Evolutionary conservation across 2,888 invertebrate species (phyloP), one percentile per base, ranked within the genome.

Genomic region (Scaptomyza cyrtandrae): DNA sequence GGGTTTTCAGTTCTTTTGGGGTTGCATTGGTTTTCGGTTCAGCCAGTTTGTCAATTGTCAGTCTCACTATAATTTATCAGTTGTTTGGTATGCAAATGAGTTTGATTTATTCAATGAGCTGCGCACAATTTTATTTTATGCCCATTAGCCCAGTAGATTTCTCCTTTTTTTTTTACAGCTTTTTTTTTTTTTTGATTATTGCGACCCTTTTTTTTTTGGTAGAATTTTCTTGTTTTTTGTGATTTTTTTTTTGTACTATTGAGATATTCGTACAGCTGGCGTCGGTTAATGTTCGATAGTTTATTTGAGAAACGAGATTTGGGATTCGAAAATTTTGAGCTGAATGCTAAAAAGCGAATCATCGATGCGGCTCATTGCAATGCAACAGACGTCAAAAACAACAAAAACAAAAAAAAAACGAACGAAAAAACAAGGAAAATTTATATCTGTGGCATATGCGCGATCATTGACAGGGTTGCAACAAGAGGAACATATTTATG

Each of bases 301-400:
- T 73, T 52, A 65, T 35, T 35, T 39, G 1, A 6, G 35, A 35
- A n/a, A 37, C 43, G 54, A 46, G 65, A 24, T 33, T 56, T 56
- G 61, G 43, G 53, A 54, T 35, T 29, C 24, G 19, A 31, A 24
- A 29, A 44, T 48, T 24, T 31, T n/a, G n/a, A 45, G 75, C 61
- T 68, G 84, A 78, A 82, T 78, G 89, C 80, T 75, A 85, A 81
- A 88, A 88, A 86, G 86, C 79, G 80, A 85, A 82, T 78, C 75
- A 69, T 72, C 80, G 89, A 79, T 85, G 88, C 91, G 91, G 90
- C 90, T 89, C 91, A 91, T 91, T 91, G 91, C 90, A 88, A 86
- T 80, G 90, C 91, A 91, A 82, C 87, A 90, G 90, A 90, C 90
- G 89, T 88, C 19, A 82, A 88, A 90, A 89, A 90, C 88, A 88